Base-by-base conservation (phyloP, 2,113 vertebrate species). In the Mastomys coucha region DNA sequence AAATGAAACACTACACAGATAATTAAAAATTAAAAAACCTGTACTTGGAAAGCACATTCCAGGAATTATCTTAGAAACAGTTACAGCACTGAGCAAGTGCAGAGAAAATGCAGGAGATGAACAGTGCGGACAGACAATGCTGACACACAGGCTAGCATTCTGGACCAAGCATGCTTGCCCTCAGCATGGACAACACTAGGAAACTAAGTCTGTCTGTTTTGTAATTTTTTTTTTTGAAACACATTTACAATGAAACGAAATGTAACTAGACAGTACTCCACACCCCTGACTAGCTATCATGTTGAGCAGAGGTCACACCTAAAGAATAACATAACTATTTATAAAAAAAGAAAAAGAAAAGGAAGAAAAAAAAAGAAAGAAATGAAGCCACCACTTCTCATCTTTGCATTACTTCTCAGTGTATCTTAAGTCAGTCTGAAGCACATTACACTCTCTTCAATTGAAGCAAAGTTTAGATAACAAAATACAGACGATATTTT, bases 1-100 rank as follows among this genome's bases (percentile, higher is more conserved):
- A 95, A 98, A 98, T 89, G 97, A 98, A 98, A 99, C 97, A 97
- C 96, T 98, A 98, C 98, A 99, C 97, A 98, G 98, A 98, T 96
- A 98, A 97, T 97, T 96, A 26, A 60, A 60, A 97, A 97, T 96
- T 95, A 92, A 91, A 93, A 45, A 93, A 91, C 97, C 97, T 91
- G 63, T 98, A 98, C 96, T 98, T 98, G 97, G 98, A 98, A 98
- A 98, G 98, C 98, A 98, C 98, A 98, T 98, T 97, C 98, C 98
- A 98, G 97, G 97, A 98, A 97, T 98, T 98, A 98, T 97, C 97
- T 97, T 97, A 97, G 97, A 98, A 98, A 98, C 97, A 98, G 98
- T 94, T 97, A 98, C 98, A 96, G 98, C 98, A 98, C 97, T 98
- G 96, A 98, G 98, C 98, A 98, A 98, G 93, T 96, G 97, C 98